Conservation (phyloP, 2,888 invertebrate genomes). For the Thymelicus acteon region DNA sequence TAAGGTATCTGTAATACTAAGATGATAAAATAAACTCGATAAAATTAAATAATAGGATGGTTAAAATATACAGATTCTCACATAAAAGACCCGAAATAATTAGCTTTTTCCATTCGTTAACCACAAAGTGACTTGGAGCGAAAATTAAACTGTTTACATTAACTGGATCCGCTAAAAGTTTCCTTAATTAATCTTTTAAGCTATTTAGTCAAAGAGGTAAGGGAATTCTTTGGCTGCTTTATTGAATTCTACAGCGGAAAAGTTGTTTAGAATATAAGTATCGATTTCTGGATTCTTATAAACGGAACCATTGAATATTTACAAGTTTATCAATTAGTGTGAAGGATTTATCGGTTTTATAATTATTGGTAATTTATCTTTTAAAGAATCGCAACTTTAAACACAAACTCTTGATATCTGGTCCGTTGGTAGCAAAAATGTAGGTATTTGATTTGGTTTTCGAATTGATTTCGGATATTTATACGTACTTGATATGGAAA, state of each 20-base stretch:
- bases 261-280: constrained; percentile 78
- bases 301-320: constrained; percentile 9
- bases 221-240: constrained; percentile 77
- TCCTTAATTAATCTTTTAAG: constrained; percentile 80
- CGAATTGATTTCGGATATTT: background rate
- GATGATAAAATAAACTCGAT: constrained; percentile 4
- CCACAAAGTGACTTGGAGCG: constrained; percentile 50
- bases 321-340: constrained; percentile 6
- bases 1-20: too few species aligned
- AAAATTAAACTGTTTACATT: constrained; percentile 66
- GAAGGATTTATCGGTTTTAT: background rate
- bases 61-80: constrained; percentile 33
- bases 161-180: constrained; percentile 66
- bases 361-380: too few species aligned
- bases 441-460: too few species aligned
- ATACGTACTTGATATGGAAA: background rate
- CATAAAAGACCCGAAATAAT: constrained; percentile 38
- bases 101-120: constrained; percentile 42
- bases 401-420: too few species aligned
- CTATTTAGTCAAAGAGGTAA: constrained; percentile 79
- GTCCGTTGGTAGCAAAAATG: too few species aligned
- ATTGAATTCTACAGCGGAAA: constrained; percentile 76
- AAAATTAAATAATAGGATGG: constrained; percentile 6
- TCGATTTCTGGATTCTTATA: constrained; percentile 66
- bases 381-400: too few species aligned